phyloP scores from a whole-genome alignment of 2,888 invertebrate species.

The Pseudanteris insignis region DNA sequence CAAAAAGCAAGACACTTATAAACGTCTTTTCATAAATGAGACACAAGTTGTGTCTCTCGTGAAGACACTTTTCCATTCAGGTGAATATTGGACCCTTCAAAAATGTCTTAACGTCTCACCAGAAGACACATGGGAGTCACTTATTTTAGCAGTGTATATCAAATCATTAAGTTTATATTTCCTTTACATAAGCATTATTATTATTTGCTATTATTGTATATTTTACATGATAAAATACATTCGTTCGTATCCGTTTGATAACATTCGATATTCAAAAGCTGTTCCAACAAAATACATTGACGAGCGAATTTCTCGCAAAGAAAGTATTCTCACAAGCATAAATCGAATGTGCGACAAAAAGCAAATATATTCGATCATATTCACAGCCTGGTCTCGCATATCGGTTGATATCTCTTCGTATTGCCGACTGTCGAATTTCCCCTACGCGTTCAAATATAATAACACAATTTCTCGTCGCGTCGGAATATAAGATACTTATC shows the following conservation, averaged over 20 bases:
- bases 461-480: constrained; percentile 40
- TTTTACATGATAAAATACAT: neutral
- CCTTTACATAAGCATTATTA: too few species aligned
- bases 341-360: constrained; percentile 30
- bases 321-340: constrained; percentile 14
- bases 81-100: too few species aligned
- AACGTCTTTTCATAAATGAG: too few species aligned
- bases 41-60: too few species aligned
- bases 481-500: constrained; percentile 37
- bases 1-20: too few species aligned
- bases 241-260: constrained; percentile 6
- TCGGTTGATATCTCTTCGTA: constrained; percentile 18
- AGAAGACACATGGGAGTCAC: too few species aligned
- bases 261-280: constrained; percentile 24
- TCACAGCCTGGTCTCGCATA: constrained; percentile 13
- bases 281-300: constrained; percentile 6
- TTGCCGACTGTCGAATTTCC: constrained; percentile 13
- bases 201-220: too few species aligned
- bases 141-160: too few species aligned
- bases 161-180: too few species aligned
- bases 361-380: constrained; percentile 29
- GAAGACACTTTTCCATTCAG: too few species aligned
- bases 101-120: too few species aligned
- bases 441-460: constrained; percentile 23
- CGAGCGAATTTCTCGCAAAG: constrained; percentile 10